Base-by-base conservation (phyloP, 1,140 invertebrate species). In the Laupala kohalensis region DNA sequence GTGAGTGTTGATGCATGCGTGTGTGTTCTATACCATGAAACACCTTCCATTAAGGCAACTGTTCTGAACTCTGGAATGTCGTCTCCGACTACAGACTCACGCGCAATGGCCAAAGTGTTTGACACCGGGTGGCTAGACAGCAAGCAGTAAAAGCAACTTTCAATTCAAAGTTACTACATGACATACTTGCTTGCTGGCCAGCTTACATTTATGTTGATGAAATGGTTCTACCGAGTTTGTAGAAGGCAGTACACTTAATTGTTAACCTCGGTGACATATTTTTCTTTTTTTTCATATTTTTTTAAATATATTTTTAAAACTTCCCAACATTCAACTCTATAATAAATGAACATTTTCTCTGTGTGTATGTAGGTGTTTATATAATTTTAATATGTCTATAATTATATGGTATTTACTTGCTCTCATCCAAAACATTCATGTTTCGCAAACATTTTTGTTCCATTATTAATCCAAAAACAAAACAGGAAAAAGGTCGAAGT, bases 311-410 rank as follows among this genome's bases (percentile, higher is more conserved):
- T 66, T 73, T 73, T 69, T 72, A 64, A 64, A 73, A 73, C 72
- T 73, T 70, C 19, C 26, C 69, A 73, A 73, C 68, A 70, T 73
- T 63, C 72, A 73, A 70, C 69, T 73, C 68, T 73, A 73, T 69
- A 68, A 70, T 73, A 37, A 70, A 70, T 70, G 63, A 73, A 73
- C 72, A 73, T 65, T 72, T 25, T 73, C 37, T 73, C 24, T 73
- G 65, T 26, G 68, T 67, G 65, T 70, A 53, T 53, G 37, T 53
- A 53, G 37, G 37, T 53, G 37, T 53, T 53, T 53, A 53, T 53
- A 53, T 53, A 53, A 53, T 53, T 19, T 53, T 53, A 53, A 53
- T 53, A 53, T 53, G 19, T 53, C 37, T 53, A 53, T 53, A 53
- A 53, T 53, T 53, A 53, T 53, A 53, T 19, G 37, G 37, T 53